Conservation (phyloP, 2,888 invertebrate genomes). For the Xestia c-nigrum region DNA sequence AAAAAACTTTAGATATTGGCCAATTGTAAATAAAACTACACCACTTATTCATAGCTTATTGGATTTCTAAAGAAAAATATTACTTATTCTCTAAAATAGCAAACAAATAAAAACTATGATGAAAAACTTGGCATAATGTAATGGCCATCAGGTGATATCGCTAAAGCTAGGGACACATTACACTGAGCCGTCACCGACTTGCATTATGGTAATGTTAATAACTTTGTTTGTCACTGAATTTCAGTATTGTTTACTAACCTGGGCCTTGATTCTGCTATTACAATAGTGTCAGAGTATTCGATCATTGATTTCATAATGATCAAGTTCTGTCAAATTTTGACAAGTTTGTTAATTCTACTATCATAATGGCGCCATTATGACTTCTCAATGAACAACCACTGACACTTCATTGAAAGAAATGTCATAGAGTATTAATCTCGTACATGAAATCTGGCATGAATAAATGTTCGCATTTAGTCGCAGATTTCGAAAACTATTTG, state of each 20-base stretch:
- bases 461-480: no score
- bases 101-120: constrained; percentile 41
- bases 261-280: no score
- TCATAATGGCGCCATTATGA: no score
- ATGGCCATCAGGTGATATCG: constrained; percentile 28
- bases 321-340: no score
- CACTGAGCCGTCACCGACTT: constrained; percentile 22
- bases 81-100: background rate
- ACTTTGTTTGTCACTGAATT: constrained; percentile 39
- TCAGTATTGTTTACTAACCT: background rate
- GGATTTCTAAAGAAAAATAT: constrained; percentile 3
- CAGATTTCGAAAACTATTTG: no score
- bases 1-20: background rate
- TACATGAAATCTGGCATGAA: no score
- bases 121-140: constrained; percentile 50
- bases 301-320: no score
- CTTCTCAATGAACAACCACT: no score
- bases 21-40: background rate
- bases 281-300: no score
- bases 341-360: no score
- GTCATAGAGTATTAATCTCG: no score
- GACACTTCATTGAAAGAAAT: no score
- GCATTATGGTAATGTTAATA: constrained; percentile 49
- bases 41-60: background rate
- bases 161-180: constrained; percentile 52